phyloP scores from a whole-genome alignment of 2,888 invertebrate species.

The Brachylomia viminalis region DNA sequence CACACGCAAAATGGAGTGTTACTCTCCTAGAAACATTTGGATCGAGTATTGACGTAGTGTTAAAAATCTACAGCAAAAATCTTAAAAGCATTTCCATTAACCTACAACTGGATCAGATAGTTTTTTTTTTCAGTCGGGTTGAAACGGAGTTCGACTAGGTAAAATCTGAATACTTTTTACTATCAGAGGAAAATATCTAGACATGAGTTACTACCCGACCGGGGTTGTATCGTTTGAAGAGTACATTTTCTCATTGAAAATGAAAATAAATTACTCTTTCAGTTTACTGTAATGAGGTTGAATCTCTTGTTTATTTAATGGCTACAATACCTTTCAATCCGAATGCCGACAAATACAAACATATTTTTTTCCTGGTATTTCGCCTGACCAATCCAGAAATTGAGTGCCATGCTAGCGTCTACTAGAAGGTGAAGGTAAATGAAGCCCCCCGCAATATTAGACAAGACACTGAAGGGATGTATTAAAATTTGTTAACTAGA shows the following conservation, averaged over 20 bases:
- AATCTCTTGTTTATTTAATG: not conserved
- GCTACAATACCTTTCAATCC: not conserved
- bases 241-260: conserved; percentile 15
- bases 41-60: not conserved
- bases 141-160: conserved; percentile 14
- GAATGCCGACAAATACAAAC: not conserved
- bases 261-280: conserved; percentile 3
- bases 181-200: conserved; percentile 41
- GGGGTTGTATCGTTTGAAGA: conserved; percentile 17
- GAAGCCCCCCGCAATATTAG: not conserved
- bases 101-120: conserved; percentile 4
- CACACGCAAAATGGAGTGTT: not conserved
- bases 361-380: not conserved
- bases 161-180: conserved; percentile 26
- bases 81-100: conserved; percentile 11
- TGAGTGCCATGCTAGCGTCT: not conserved
- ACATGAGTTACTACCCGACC: conserved; percentile 37
- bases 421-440: not conserved
- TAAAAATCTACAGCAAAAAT: not conserved
- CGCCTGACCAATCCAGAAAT: not conserved
- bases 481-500: not conserved
- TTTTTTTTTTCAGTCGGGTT: conserved; percentile 26
- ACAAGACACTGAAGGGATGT: not conserved
- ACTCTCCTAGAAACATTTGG: not conserved
- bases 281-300: not conserved